Percentiles rank a stretch among this genome's conserved stretches.
Conservation (phyloP, 2,113 vertebrate species). For the Argyrosomus japonicus region DNA sequence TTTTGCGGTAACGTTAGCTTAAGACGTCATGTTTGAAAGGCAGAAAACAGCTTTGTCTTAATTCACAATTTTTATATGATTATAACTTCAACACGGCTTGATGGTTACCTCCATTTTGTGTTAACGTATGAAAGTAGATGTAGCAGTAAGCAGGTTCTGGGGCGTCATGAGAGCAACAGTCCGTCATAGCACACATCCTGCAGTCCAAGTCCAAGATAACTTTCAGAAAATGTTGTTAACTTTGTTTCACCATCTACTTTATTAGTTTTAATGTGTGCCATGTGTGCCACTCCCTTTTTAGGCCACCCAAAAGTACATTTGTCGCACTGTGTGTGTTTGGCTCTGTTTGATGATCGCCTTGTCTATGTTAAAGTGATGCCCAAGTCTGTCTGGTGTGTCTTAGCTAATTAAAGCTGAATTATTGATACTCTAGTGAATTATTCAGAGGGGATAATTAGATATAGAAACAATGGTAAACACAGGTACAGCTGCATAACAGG, state of each 20-base stretch:
- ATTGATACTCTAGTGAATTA: conserved; percentile 80
- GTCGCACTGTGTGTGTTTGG: conserved; percentile 18
- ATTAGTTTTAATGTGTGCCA: no score
- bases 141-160: neutral
- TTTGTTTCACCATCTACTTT: neutral
- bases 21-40: neutral
- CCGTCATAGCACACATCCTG: neutral
- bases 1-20: no score
- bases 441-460: conserved; percentile 77
- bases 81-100: neutral
- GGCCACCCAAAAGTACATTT: neutral
- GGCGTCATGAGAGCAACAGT: neutral
- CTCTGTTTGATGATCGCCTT: conserved; percentile 19
- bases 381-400: conserved; percentile 65
- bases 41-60: neutral
- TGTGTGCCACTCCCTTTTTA: neutral
- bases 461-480: conserved; percentile 79
- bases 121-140: no score
- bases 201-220: neutral
- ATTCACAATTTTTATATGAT: neutral
- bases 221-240: neutral
- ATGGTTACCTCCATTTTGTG: no score
- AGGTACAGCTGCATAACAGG: conserved; percentile 56
- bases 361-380: conserved; percentile 49
- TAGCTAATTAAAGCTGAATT: conserved; percentile 82